A percentile compares a stretch with the other conserved stretches of the same genome.
phyloP scores from a whole-genome alignment of 2,113 vertebrate species.

The Nothobranchius furzeri region DNA sequence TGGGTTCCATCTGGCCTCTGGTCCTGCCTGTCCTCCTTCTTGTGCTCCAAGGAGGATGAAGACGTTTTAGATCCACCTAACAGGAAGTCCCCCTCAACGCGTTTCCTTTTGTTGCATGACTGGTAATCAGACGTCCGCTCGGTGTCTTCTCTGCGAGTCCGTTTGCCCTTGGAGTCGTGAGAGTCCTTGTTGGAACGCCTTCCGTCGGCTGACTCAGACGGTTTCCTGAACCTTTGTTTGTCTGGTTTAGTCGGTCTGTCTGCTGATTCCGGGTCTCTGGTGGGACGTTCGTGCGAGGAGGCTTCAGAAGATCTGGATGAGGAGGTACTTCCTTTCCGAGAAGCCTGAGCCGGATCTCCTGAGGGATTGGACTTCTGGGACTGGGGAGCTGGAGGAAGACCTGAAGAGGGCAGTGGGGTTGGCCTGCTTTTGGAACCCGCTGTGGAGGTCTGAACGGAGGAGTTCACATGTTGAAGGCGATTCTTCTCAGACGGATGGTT shows the following conservation, averaged over 20 bases:
- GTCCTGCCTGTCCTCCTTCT: constrained; percentile 23
- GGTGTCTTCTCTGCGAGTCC: constrained; percentile 69
- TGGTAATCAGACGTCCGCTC: constrained; percentile 76
- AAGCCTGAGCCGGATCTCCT: constrained; percentile 4
- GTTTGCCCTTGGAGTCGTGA: constrained; percentile 28
- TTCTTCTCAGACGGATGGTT: constrained; percentile 28
- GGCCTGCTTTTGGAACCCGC: constrained; percentile 2
- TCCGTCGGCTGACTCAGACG: constrained; percentile 26
- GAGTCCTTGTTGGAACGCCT: constrained; percentile 36
- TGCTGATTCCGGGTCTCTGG: constrained; percentile 17
- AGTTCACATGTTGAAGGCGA: constrained; percentile 18
- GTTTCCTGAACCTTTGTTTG: constrained; percentile 54
- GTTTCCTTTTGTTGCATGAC: constrained; percentile 57
- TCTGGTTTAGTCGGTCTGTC: constrained; percentile 44
- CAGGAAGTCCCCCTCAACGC: constrained; percentile 70
- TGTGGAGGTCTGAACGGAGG: constrained; percentile 4
- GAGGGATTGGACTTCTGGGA: constrained; percentile 1
- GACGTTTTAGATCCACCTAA: constrained; percentile 65
- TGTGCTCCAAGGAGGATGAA: constrained; percentile 17
- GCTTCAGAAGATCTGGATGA: constrained; percentile 3
- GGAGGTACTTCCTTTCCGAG: constrained; percentile 22
- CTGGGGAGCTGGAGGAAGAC: constrained; percentile 11
- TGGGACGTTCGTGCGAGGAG: constrained; percentile 16
- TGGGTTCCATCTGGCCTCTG: constrained; percentile 27
- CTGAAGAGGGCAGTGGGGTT: not conserved